These are phyloP conservation scores for Neotoma lepida DNA, from an alignment of 2,113 vertebrate genomes.

Conservation along the genomic window DNA sequence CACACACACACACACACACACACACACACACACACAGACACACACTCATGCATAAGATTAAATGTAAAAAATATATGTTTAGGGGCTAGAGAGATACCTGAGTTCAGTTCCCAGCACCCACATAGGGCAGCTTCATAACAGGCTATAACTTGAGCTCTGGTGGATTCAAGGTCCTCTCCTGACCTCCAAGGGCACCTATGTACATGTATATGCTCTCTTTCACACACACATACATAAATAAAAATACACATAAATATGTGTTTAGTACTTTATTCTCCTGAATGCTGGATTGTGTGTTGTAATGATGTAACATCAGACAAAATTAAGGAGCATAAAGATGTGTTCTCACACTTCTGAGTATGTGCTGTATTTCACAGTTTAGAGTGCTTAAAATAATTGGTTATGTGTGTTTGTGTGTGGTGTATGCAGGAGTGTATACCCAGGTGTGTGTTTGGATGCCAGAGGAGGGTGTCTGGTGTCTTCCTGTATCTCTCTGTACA, in stretches of 20 bases:
- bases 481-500: background rate
- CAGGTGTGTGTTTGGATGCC: background rate
- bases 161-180: background rate
- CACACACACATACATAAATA: background rate
- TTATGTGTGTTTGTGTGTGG: background rate
- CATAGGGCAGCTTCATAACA: background rate
- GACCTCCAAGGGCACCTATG: background rate
- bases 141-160: background rate
- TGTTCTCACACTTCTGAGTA: background rate
- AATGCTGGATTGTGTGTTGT: background rate
- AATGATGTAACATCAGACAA: background rate
- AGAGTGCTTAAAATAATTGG: conserved; percentile 4
- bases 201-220: background rate
- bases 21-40: background rate
- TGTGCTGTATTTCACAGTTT: background rate
- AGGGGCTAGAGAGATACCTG: background rate
- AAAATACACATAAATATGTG: background rate
- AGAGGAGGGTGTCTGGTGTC: background rate
- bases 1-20: background rate
- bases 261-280: background rate
- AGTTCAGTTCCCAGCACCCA: background rate
- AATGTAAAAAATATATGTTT: background rate
- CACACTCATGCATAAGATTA: background rate
- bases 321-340: background rate
- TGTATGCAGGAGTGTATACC: no score